These are phyloP conservation scores for Mamestra configurata DNA, from an alignment of 1,140 invertebrate genomes.

Conservation along the genomic window DNA sequence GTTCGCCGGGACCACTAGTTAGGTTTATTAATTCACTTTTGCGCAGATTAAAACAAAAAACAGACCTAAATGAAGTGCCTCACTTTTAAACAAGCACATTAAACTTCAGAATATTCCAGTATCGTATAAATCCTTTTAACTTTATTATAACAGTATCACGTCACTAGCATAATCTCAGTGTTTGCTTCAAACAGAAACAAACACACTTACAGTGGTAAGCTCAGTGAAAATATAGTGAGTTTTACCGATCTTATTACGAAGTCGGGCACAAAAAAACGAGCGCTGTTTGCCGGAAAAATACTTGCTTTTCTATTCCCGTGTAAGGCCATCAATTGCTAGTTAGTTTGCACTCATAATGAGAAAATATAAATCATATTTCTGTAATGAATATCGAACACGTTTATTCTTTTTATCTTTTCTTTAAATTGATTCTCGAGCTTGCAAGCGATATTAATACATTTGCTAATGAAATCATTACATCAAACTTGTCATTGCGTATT, in stretches of 20 bases:
- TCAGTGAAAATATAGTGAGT: constrained; percentile 21
- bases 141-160: not conserved
- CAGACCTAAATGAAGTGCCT: no score
- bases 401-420: no score
- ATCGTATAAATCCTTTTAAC: not conserved
- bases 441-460: no score
- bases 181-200: not conserved
- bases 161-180: not conserved
- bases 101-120: no score
- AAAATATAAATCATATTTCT: not conserved
- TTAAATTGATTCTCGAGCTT: no score
- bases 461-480: no score
- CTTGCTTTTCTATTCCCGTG: not conserved
- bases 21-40: no score
- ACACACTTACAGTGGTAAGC: not conserved
- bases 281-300: not conserved
- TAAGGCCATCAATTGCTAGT: not conserved
- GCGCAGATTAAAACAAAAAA: no score
- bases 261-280: not conserved
- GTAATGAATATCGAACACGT: not conserved
- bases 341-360: not conserved
- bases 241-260: constrained; percentile 21
- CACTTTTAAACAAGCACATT: no score
- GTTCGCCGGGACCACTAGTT: no score
- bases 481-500: no score